These are phyloP conservation scores for Dromococcyx pavoninus DNA, from an alignment of 2,797 vertebrate genomes.

Conservation along the genomic window DNA sequence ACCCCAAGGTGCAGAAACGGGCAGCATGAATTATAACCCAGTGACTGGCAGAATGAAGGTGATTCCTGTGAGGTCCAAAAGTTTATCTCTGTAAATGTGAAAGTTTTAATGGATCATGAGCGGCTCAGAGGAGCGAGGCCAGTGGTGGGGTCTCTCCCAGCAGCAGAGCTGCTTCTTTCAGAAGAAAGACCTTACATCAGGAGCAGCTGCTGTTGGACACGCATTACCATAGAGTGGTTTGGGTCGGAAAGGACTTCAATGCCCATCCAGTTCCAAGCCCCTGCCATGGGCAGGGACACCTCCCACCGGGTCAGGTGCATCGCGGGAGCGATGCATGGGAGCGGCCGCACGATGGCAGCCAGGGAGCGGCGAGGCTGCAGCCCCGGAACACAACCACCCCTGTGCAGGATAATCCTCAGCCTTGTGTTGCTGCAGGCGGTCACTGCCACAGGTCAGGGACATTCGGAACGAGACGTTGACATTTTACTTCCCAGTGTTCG, in stretches of 20 bases:
- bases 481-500: background rate
- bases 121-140: background rate
- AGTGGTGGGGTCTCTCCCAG: fast-evolving
- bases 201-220: no score
- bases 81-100: background rate
- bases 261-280: no score
- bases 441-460: background rate
- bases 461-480: background rate
- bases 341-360: background rate
- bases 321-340: background rate
- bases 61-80: background rate
- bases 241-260: no score
- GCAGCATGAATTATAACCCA: background rate
- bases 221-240: no score
- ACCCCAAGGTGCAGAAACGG: background rate
- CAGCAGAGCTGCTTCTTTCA: no score
- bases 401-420: background rate
- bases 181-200: background rate
- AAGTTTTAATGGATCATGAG: background rate
- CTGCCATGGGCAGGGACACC: no score
- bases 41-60: fast-evolving
- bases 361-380: background rate
- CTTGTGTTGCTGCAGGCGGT: background rate
- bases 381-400: fast-evolving
- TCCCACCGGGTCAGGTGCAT: no score